Evolutionary conservation across 2,888 invertebrate genomes (phyloP).

Genomic region (Napeogenes inachia): DNA sequence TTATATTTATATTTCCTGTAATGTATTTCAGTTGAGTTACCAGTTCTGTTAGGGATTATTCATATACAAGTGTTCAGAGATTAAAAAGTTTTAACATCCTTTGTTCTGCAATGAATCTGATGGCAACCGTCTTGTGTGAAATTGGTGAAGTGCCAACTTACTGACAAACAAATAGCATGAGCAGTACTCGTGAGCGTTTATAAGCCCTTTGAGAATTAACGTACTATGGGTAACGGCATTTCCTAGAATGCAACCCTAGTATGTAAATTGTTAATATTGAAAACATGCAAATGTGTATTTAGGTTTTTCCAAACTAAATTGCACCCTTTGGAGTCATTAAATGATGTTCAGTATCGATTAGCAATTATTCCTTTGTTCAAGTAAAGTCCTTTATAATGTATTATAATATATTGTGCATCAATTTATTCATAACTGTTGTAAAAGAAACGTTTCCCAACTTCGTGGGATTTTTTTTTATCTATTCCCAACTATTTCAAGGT

Average conservation of each 20-base stretch:
- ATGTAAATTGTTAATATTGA: conserved; percentile 26
- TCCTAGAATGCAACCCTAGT: conserved; percentile 22
- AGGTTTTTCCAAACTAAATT: conserved; percentile 25
- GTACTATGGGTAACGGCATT: conserved; percentile 29
- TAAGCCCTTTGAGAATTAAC: conserved; percentile 33
- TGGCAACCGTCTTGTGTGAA: conserved; percentile 46
- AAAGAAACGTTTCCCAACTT: not conserved
- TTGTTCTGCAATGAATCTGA: conserved; percentile 48
- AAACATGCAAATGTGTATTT: conserved; percentile 27
- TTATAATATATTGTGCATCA: too few relatives aligned
- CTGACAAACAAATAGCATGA: conserved; percentile 19
- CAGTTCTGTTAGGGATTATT: too few relatives aligned
- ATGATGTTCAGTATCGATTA: not conserved
- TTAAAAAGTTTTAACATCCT: conserved; percentile 39
- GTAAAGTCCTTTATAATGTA: too few relatives aligned
- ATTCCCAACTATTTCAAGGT: conserved; percentile 40
- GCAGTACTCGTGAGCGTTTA: conserved; percentile 26
- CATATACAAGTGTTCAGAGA: conserved; percentile 20
- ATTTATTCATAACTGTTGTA: too few relatives aligned
- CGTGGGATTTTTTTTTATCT: conserved; percentile 20
- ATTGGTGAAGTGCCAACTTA: conserved; percentile 43
- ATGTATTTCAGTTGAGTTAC: not conserved
- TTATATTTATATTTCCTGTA: not conserved
- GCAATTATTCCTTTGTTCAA: not conserved
- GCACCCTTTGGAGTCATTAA: conserved; percentile 9